Evolutionary conservation across 1,140 invertebrate genomes (phyloP), one percentile per base, ranked within the genome.

Genomic region (Akabosia matsudoensis): DNA sequence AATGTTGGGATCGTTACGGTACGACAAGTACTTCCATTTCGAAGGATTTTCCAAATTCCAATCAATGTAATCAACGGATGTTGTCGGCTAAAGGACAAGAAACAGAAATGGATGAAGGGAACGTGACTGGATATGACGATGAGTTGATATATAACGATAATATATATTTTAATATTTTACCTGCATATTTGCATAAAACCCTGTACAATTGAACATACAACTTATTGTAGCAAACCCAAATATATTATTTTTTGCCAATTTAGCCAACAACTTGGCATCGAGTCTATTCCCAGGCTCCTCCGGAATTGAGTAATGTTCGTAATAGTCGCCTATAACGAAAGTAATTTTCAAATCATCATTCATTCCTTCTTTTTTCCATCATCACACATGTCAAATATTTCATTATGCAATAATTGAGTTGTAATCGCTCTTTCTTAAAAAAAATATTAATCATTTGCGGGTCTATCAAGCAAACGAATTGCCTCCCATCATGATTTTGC

Each of bases 171-270:
- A n/a, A n/a, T n/a, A n/a, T n/a, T n/a, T n/a, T 82, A 86, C 85
- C 84, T 86, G 85, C 75, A 82, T 83, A 79, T 87, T 87, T 7
- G 85, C 86, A 83, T 82, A 86, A 77, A 86, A 86, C 22, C 74
- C 75, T 67, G 82, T 81, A 74, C 86, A 83, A 79, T 86, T 87
- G 77, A 87, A 87, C 2, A 87, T 82, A 83, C 84, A 85, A 7
- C 85, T 85, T 28, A 87, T 79, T 52, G 85, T 86, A 76, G 82
- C 83, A 75, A 85, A 86, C 16, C 84, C 84, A 78, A 85, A 83
- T 33, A 82, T 83, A 4, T 56, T 56, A 22, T 56, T 56, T 22
- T 56, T 56, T 3, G n/a, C n/a, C 3, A 56, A 22, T 22, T 56
- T 56, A 3, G 10, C 54, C 3, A 16, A 3, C 24, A 56, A n/a